Conservation (phyloP, 37 sponge, comb jelly and placozoan genomes). For the Hexactinellida sp. region DNA sequence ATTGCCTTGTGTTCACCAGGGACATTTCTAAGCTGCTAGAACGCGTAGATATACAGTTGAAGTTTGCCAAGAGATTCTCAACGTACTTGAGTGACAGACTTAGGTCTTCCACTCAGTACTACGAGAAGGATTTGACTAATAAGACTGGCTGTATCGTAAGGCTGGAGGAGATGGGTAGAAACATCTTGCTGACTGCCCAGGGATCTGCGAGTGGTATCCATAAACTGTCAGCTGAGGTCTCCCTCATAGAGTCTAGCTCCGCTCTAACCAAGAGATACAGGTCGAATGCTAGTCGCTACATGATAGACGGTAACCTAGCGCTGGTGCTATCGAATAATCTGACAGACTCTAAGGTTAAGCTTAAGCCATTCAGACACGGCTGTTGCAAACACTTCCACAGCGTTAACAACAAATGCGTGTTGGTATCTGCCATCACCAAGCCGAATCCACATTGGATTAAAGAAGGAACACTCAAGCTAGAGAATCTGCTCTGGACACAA, state of each 20-base stretch:
- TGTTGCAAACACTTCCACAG: background rate
- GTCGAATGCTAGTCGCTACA: background rate
- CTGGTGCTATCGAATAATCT: background rate
- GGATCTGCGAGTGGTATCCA: background rate
- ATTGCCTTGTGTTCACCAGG: background rate
- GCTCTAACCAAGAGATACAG: constrained; percentile 11
- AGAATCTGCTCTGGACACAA: background rate
- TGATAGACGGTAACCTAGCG: background rate
- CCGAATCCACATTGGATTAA: background rate
- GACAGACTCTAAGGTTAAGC: background rate
- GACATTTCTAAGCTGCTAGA: background rate
- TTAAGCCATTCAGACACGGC: background rate
- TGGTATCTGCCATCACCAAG: background rate
- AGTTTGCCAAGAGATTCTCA: background rate
- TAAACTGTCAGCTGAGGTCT: background rate
- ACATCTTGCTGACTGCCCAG: background rate
- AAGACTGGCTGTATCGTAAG: background rate
- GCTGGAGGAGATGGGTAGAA: background rate
- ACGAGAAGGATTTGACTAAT: background rate
- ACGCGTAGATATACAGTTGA: background rate
- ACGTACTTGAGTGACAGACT: background rate
- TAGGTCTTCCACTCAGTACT: background rate
- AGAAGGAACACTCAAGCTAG: background rate
- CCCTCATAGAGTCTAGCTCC: background rate
- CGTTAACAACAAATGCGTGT: background rate